Evolutionary conservation across 2,113 vertebrate species (phyloP).

Genomic region (Tautogolabrus adspersus): DNA sequence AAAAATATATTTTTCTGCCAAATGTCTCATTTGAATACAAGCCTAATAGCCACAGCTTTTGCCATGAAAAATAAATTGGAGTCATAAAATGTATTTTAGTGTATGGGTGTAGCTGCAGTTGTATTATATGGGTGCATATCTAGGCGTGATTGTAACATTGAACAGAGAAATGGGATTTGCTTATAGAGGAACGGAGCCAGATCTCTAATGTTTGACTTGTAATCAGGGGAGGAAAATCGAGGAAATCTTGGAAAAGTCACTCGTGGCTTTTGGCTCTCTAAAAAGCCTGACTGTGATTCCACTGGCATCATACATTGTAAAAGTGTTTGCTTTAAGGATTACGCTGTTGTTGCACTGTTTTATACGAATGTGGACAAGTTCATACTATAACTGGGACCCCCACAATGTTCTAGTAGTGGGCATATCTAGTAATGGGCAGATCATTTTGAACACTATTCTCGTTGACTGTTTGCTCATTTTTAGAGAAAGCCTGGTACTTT

Average conservation of each 20-base stretch:
- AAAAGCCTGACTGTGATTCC: conserved; percentile 27
- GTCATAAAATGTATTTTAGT: conserved; percentile 38
- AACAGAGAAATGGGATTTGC: conserved; percentile 49
- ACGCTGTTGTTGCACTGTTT: neutral
- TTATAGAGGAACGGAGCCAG: conserved; percentile 52
- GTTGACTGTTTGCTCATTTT: neutral
- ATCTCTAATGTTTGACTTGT: conserved; percentile 59
- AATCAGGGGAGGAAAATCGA: conserved; percentile 61
- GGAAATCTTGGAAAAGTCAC: conserved; percentile 53
- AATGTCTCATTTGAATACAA: conserved; percentile 58
- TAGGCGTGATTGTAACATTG: conserved; percentile 22
- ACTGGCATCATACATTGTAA: conserved; percentile 31
- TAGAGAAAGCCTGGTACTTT: neutral
- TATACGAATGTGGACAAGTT: neutral
- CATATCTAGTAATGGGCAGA: neutral
- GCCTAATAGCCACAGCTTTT: conserved; percentile 40
- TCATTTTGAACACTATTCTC: neutral
- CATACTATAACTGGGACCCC: neutral
- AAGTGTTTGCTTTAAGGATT: conserved; percentile 30
- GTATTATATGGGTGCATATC: conserved; percentile 30
- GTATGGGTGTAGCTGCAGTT: conserved; percentile 38
- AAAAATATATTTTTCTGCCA: conserved; percentile 32
- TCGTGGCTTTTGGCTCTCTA: conserved; percentile 57
- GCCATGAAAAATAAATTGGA: conserved; percentile 51
- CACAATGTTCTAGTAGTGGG: neutral